Conservation (phyloP, 2,797 vertebrate species). For the Graptemys geographica region DNA sequence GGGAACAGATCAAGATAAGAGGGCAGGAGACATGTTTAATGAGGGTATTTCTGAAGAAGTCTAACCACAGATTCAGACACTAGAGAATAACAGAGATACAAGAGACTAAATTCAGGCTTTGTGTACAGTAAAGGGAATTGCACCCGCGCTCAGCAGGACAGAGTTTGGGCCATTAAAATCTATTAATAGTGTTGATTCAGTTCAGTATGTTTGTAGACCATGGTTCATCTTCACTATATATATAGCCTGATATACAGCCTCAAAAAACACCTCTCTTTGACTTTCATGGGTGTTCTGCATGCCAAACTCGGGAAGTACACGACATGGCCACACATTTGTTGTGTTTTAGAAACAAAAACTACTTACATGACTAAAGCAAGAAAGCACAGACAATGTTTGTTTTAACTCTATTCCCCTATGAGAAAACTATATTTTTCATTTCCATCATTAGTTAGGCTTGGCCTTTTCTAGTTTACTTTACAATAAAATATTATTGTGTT, state of each 20-base stretch:
- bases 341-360: not conserved
- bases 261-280: not conserved
- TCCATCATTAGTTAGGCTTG: not conserved
- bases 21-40: not conserved
- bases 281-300: not conserved
- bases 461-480: not conserved
- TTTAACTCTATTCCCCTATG: not conserved
- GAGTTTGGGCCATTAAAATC: not conserved
- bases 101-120: not conserved
- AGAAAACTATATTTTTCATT: not conserved
- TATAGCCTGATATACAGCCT: not conserved
- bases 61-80: not conserved
- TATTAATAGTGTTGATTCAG: not conserved
- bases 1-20: not conserved
- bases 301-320: accelerated
- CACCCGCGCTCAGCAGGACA: not conserved
- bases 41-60: not conserved
- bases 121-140: not conserved
- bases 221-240: not conserved
- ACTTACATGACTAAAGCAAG: not conserved
- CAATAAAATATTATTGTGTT: not conserved
- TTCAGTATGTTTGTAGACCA: not conserved
- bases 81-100: not conserved
- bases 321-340: accelerated
- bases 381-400: not conserved